A percentile compares a stretch with the other conserved stretches of the same genome.
Evolutionary conservation across 2,888 invertebrate genomes (phyloP).

Genomic region (Melitaea athalia): DNA sequence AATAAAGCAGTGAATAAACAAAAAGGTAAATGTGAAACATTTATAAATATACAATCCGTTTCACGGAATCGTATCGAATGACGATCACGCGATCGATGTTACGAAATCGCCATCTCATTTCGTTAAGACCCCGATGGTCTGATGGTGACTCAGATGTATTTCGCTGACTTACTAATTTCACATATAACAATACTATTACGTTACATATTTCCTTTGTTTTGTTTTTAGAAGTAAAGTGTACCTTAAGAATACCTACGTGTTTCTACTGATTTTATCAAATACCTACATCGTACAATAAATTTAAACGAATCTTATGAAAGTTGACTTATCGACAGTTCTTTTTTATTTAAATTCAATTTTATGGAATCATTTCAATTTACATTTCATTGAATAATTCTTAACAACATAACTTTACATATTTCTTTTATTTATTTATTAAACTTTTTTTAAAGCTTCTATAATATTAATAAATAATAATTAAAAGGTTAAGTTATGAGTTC

Average conservation of each 20-base stretch:
- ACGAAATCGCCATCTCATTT: constrained; percentile 36
- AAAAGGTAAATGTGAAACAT: constrained; percentile 4
- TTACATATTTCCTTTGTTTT: constrained; percentile 13
- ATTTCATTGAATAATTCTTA: no score
- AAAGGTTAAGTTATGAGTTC: no score
- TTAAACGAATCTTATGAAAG: no score
- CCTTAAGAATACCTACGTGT: not conserved
- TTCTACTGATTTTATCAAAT: not conserved
- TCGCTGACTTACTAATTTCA: constrained; percentile 24
- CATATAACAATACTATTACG: constrained; percentile 19
- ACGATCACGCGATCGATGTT: constrained; percentile 47
- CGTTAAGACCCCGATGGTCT: constrained; percentile 30
- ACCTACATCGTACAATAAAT: not conserved
- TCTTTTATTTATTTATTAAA: no score
- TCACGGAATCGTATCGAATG: constrained; percentile 41
- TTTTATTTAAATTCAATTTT: no score
- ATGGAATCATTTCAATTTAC: no score
- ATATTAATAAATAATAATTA: no score
- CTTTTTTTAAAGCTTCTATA: no score
- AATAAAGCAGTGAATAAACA: constrained; percentile 9
- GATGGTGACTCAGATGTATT: constrained; percentile 33
- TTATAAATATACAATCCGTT: constrained; percentile 24
- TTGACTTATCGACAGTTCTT: no score
- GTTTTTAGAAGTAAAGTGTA: not conserved
- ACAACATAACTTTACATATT: no score